Evolutionary conservation across 2,888 invertebrate species (phyloP).

Genomic region (Meiosimyza platycephala): DNA sequence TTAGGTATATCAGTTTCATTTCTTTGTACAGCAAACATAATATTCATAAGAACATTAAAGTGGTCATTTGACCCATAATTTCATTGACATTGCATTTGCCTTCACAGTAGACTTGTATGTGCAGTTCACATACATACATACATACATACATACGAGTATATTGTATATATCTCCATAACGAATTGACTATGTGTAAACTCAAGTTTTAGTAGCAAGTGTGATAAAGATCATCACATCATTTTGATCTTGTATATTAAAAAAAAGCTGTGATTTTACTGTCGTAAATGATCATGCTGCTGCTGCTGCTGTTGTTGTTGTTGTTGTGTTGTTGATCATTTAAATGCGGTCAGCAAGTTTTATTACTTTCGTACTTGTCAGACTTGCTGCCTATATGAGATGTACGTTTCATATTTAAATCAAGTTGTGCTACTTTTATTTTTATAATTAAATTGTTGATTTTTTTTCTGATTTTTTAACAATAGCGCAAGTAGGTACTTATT

Average conservation of each 20-base stretch:
- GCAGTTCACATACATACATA: no score
- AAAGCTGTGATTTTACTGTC: slow-evolving; percentile 8
- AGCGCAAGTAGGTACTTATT: no score
- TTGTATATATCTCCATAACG: not conserved
- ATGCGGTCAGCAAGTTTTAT: slow-evolving; percentile 50
- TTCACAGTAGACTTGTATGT: not conserved
- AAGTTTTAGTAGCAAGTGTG: not conserved
- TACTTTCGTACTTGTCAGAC: slow-evolving; percentile 32
- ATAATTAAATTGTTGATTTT: slow-evolving; percentile 24
- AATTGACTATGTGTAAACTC: no score
- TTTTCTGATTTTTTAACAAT: no score
- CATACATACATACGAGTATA: not conserved
- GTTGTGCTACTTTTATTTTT: slow-evolving; percentile 35
- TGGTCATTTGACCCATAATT: slow-evolving; percentile 21
- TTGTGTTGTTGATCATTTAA: slow-evolving; percentile 45
- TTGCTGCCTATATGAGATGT: not conserved
- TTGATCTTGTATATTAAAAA: not conserved
- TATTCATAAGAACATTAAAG: not conserved
- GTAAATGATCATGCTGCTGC: not conserved
- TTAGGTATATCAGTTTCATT: no score
- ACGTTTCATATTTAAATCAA: slow-evolving; percentile 39
- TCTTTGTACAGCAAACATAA: no score
- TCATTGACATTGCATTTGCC: slow-evolving; percentile 18
- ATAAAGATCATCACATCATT: slow-evolving; percentile 6
- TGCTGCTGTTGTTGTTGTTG: slow-evolving; percentile 34